These are phyloP conservation scores for Melanotaenia parkinsoni DNA, from an alignment of 2,797 vertebrate genomes.

Conservation along the genomic window DNA sequence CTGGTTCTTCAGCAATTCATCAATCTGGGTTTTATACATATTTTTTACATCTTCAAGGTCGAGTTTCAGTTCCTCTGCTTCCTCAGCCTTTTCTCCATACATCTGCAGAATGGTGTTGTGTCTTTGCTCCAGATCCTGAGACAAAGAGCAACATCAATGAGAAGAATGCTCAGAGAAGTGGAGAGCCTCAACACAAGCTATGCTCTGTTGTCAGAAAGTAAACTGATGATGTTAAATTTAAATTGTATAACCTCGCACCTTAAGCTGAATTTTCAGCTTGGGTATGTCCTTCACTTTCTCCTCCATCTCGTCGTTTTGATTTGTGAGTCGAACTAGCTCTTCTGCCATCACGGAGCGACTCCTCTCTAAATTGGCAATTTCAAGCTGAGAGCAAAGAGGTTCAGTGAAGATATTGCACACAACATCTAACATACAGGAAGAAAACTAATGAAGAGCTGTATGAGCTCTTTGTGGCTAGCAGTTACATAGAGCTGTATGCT, in stretches of 20 bases:
- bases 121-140: conserved; percentile 95
- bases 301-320: conserved; percentile 94
- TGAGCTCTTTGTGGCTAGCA: no score
- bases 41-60: conserved; percentile 99
- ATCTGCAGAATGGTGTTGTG: conserved; percentile 99
- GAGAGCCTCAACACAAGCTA: neutral
- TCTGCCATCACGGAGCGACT: conserved; percentile 95
- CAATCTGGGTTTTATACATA: conserved; percentile 98
- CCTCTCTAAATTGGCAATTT: conserved; percentile 93
- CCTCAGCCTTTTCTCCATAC: conserved; percentile 99
- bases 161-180: no score
- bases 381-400: conserved; percentile 81
- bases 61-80: conserved; percentile 93
- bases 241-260: conserved; percentile 76
- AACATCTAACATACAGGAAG: neutral
- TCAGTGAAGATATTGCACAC: neutral
- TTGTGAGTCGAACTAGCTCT: conserved; percentile 95
- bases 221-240: neutral
- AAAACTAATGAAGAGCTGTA: neutral
- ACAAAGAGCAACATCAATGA: conserved; percentile 24
- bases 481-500: no score
- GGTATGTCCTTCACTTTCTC: conserved; percentile 93
- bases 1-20: conserved; percentile 92
- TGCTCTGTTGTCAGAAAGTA: neutral
- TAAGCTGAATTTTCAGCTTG: conserved; percentile 87